Evolutionary conservation across 92 coral and sea anemone genomes (phyloP), one percentile per base, ranked within the genome.

Genomic region (Hydrozoanthus gracilis): DNA sequence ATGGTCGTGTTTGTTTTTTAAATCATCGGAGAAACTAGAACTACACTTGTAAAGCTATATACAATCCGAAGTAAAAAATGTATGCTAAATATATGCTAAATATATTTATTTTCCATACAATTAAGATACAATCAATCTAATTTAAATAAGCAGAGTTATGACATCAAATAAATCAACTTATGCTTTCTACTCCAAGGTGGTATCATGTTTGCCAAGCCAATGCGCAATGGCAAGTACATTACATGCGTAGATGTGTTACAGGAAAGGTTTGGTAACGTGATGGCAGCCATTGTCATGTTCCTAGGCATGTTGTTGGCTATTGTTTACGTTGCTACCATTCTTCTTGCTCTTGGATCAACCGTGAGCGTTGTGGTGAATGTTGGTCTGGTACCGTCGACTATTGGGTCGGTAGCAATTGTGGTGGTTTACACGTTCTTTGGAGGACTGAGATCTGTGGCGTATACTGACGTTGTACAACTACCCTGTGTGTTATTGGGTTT

Each of bases 401-500:
- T 89, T 64, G 89, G 18, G 62, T 89, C 89, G 16, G 84, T 60
- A 15, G 78, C 72, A 1, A 77, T 89, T 46, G 92, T 83, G 27
- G 92, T 85, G 3, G 14, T 68, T 67, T 89, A 89, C 71, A 76
- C 89, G 11, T 85, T 84, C 35, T 77, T 82, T 45, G 92, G 92
- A 65, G 92, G 92, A 45, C 89, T 89, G 14, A 74, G 69, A 58
- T 89, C 92, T 8, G 92, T 85, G 48, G 89, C 80, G 68, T 89
- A 84, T 46, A 89, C 92, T 58, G 92, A 89, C 62, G 78, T 89
- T 11, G 52, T 89, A 44, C 92, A 89, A 72, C 92, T 89, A 15
- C 51, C 82, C 49, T 89, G 92, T 47, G 86, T 89, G 48, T 48
- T 77, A 35, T n/a, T 89, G 39, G 92, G 92, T 76, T 65, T 89